Evolutionary conservation across 2,888 invertebrate species (phyloP).

Genomic region (Acleris laterana): DNA sequence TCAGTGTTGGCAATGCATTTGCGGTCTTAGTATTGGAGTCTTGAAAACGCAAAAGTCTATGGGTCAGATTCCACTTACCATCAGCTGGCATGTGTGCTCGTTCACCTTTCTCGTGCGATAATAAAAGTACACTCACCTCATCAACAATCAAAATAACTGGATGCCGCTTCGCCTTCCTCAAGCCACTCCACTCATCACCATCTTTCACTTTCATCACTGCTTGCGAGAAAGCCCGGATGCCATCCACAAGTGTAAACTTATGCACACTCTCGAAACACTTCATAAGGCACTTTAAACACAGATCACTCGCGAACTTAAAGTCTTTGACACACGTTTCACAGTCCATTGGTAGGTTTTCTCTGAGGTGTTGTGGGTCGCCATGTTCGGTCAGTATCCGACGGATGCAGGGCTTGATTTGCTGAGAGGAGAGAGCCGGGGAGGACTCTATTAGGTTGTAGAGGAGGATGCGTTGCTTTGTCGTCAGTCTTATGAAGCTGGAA

Average conservation of each 20-base stretch:
- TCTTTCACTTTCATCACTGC: slow-evolving; percentile 66
- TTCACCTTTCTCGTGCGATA: neutral
- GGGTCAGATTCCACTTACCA: no score
- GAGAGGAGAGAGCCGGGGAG: slow-evolving; percentile 57
- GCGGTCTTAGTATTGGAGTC: no score
- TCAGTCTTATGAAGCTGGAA: slow-evolving; percentile 67
- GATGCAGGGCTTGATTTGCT: slow-evolving; percentile 68
- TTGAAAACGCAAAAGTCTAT: no score
- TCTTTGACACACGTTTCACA: slow-evolving; percentile 61
- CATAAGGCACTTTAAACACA: slow-evolving; percentile 70
- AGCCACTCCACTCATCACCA: slow-evolving; percentile 60
- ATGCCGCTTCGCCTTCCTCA: slow-evolving; percentile 79
- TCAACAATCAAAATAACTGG: slow-evolving; percentile 88
- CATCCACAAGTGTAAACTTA: slow-evolving; percentile 66
- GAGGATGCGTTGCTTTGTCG: slow-evolving; percentile 65
- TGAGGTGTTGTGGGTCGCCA: slow-evolving; percentile 60
- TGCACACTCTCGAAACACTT: slow-evolving; percentile 66
- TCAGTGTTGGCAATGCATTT: no score
- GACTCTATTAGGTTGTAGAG: slow-evolving; percentile 73
- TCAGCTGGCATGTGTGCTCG: no score
- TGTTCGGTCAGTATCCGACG: slow-evolving; percentile 70
- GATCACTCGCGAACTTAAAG: slow-evolving; percentile 59
- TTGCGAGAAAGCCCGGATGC: slow-evolving; percentile 71
- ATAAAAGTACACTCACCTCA: slow-evolving; percentile 76
- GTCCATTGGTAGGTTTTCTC: slow-evolving; percentile 48